Conservation (phyloP, 2,888 invertebrate genomes). For the Nowickia ferox region DNA sequence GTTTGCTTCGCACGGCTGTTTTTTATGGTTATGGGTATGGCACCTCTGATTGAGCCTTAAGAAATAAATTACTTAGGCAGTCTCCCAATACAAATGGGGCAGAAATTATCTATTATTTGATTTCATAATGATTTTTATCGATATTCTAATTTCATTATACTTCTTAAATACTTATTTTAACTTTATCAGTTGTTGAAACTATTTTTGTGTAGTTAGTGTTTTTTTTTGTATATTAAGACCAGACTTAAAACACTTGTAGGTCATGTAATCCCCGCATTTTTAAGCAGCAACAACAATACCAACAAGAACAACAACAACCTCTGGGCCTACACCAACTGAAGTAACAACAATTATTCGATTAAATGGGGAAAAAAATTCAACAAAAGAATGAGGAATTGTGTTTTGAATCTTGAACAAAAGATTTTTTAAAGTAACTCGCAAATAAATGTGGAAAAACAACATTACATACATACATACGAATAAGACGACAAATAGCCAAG, state of each 20-base stretch:
- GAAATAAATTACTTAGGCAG: too few species aligned
- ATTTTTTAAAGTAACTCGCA: constrained; percentile 29
- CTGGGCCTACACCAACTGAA: constrained; percentile 22
- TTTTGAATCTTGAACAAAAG: constrained; percentile 69
- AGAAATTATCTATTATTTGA: too few species aligned
- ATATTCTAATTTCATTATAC: neutral
- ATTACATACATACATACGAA: constrained; percentile 24
- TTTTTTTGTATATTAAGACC: constrained; percentile 58
- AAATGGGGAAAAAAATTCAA: constrained; percentile 13
- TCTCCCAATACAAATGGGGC: too few species aligned
- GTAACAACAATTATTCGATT: constrained; percentile 19
- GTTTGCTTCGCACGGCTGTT: too few species aligned
- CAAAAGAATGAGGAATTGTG: constrained; percentile 69
- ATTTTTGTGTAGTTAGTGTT: constrained; percentile 45
- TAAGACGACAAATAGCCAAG: constrained; percentile 13
- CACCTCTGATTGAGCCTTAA: too few species aligned
- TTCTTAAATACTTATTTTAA: neutral
- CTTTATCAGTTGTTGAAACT: neutral
- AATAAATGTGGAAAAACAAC: constrained; percentile 51
- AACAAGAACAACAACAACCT: constrained; percentile 38
- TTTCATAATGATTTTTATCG: neutral
- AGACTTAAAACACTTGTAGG: constrained; percentile 71
- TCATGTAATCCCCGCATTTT: constrained; percentile 63
- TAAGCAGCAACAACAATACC: constrained; percentile 6
- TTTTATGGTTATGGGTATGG: too few species aligned